These are phyloP conservation scores for Acrossocheilus fasciatus DNA, from an alignment of 2,797 vertebrate species.

Conservation along the genomic window DNA sequence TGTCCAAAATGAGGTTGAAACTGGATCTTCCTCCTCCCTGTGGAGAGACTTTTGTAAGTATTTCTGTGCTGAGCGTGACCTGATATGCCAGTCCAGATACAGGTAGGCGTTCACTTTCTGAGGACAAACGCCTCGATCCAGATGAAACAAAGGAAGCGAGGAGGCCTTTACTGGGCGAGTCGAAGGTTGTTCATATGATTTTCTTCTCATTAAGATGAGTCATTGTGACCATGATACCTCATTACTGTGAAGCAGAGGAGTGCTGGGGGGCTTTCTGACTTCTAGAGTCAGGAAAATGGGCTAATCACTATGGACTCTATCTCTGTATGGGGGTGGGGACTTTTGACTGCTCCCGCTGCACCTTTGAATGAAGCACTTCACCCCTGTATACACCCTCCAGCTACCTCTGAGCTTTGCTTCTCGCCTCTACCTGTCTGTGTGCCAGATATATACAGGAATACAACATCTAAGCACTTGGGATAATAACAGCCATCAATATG, in stretches of 20 bases:
- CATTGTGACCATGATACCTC: conserved; percentile 30
- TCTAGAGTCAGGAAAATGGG: conserved; percentile 21
- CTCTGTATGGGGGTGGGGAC: conserved; percentile 1
- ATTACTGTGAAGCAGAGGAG: conserved; percentile 18
- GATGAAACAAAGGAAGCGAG: conserved; percentile 44
- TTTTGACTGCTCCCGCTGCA: background rate
- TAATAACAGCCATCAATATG: background rate
- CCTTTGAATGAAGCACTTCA: background rate
- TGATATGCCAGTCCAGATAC: conserved; percentile 38
- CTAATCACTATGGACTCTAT: background rate
- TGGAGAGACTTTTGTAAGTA: conserved; percentile 27
- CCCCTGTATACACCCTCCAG: background rate
- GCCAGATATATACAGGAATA: background rate
- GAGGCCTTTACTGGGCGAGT: background rate
- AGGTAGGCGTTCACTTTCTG: conserved; percentile 31
- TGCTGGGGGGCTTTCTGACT: background rate
- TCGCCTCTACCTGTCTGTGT: background rate
- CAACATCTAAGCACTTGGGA: background rate
- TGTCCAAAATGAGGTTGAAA: background rate
- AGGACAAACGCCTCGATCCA: conserved; percentile 2
- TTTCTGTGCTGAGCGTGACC: conserved; percentile 30
- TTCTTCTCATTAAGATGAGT: conserved; percentile 38
- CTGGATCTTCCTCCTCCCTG: background rate
- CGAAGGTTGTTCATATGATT: conserved; percentile 21
- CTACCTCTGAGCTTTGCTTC: conserved; percentile 8